Percentiles rank a stretch among this genome's conserved stretches.
Conservation (phyloP, 1,140 invertebrate genomes). For the Pachypsylla venusta region DNA sequence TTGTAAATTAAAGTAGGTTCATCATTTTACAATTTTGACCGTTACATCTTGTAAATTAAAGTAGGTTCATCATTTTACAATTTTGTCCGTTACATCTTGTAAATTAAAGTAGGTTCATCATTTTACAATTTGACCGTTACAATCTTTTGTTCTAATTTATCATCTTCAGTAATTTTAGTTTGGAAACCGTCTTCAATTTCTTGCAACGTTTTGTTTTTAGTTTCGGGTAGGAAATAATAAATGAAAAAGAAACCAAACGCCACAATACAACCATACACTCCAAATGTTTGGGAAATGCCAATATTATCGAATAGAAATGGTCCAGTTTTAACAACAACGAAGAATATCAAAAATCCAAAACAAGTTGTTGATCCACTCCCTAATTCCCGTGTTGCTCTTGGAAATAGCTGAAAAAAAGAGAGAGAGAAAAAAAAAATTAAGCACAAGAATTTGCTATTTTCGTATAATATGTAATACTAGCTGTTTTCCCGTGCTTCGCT, state of each 20-base stretch:
- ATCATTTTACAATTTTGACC: too few relatives aligned
- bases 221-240: conserved; percentile 56
- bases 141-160: neutral
- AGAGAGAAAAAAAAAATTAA: neutral
- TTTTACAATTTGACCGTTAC: neutral
- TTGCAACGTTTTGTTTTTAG: conserved; percentile 56
- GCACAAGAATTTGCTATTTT: neutral
- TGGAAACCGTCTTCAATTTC: conserved; percentile 48
- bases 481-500: too few relatives aligned
- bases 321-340: conserved; percentile 53
- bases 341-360: conserved; percentile 47
- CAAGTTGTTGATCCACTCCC: conserved; percentile 45
- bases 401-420: conserved; percentile 32
- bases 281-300: conserved; percentile 45
- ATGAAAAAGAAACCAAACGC: conserved; percentile 45
- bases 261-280: conserved; percentile 46
- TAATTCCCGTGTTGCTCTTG: conserved; percentile 36
- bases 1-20: too few relatives aligned
- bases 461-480: neutral
- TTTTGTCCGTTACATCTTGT: too few relatives aligned
- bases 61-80: too few relatives aligned
- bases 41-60: too few relatives aligned
- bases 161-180: neutral
- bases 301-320: conserved; percentile 41
- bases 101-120: too few relatives aligned